These are phyloP conservation scores for Tauraco hartlaubi DNA, from an alignment of 2,797 vertebrate genomes.

Conservation along the genomic window DNA sequence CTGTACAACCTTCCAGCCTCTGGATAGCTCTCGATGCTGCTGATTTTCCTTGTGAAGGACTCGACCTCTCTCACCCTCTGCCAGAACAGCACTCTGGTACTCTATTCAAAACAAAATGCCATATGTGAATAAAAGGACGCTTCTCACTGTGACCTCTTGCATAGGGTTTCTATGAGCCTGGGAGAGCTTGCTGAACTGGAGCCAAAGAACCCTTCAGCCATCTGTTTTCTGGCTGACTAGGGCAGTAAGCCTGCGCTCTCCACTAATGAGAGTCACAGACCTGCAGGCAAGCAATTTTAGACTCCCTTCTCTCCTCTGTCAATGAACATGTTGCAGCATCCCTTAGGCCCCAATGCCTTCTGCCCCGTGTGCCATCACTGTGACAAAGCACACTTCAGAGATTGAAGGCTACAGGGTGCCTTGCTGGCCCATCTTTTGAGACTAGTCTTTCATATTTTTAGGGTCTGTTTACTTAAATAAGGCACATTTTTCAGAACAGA, in stretches of 20 bases:
- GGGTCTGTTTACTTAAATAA: neutral
- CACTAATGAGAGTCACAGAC: slow-evolving; percentile 30
- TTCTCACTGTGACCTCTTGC: slow-evolving; percentile 38
- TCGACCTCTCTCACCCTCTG: slow-evolving; percentile 34
- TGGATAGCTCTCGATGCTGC: neutral
- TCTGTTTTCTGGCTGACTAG: slow-evolving; percentile 52
- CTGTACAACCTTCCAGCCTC: neutral
- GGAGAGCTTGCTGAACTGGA: slow-evolving; percentile 38
- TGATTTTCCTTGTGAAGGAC: neutral
- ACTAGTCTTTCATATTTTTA: neutral
- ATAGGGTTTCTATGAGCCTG: neutral
- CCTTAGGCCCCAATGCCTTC: neutral
- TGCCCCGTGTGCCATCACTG: neutral
- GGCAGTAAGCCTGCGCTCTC: neutral
- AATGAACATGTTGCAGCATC: neutral
- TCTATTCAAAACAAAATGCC: slow-evolving; percentile 65
- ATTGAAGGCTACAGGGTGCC: neutral
- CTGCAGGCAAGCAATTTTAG: slow-evolving; percentile 36
- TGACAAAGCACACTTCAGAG: neutral
- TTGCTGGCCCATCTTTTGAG: neutral
- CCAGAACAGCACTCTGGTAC: neutral
- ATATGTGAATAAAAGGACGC: slow-evolving; percentile 36
- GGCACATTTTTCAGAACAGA: neutral
- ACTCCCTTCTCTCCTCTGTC: slow-evolving; percentile 5
- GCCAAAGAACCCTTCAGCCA: slow-evolving; percentile 63